A percentile compares a stretch with the other conserved stretches of the same genome.
Conservation (phyloP, 1,140 invertebrate genomes). For the Hylyphantes graminicola region DNA sequence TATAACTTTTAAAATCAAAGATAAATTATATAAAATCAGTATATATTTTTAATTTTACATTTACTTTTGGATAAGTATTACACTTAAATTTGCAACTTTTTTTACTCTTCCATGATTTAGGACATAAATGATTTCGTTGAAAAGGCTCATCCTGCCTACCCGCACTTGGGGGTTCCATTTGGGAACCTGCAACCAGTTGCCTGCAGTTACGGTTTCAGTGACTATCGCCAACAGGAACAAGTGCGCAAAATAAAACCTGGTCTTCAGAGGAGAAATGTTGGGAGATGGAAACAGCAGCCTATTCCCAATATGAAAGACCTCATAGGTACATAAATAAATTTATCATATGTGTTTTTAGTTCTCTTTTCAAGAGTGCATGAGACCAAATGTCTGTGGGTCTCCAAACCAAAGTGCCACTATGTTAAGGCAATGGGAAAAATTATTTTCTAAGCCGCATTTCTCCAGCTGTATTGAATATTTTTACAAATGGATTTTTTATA, state of each 20-base stretch:
- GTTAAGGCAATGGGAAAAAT: too few relatives aligned
- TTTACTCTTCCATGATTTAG: not conserved
- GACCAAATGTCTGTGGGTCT: too few relatives aligned
- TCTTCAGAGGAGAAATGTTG: conserved; percentile 11
- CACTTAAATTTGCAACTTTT: not conserved
- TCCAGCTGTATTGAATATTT: too few relatives aligned
- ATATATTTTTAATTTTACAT: too few relatives aligned
- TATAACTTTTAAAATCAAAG: too few relatives aligned
- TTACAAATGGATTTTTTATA: too few relatives aligned
- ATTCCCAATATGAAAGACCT: conserved; percentile 19
- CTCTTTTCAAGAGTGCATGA: not conserved
- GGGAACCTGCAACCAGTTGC: conserved; percentile 5
- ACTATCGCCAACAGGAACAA: conserved; percentile 41
- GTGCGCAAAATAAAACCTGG: conserved; percentile 37
- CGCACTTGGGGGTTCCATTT: not conserved
- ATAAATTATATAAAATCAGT: too few relatives aligned
- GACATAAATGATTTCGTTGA: conserved; percentile 50
- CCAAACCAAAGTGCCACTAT: too few relatives aligned
- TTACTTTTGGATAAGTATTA: too few relatives aligned
- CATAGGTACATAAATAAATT: conserved; percentile 1
- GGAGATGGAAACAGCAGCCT: conserved; percentile 22
- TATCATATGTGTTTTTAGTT: not conserved
- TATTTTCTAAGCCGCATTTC: too few relatives aligned
- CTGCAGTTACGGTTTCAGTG: conserved; percentile 50
- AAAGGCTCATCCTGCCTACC: conserved; percentile 28